Conservation (phyloP, 2,797 vertebrate genomes). For the Oreortyx pictus region DNA sequence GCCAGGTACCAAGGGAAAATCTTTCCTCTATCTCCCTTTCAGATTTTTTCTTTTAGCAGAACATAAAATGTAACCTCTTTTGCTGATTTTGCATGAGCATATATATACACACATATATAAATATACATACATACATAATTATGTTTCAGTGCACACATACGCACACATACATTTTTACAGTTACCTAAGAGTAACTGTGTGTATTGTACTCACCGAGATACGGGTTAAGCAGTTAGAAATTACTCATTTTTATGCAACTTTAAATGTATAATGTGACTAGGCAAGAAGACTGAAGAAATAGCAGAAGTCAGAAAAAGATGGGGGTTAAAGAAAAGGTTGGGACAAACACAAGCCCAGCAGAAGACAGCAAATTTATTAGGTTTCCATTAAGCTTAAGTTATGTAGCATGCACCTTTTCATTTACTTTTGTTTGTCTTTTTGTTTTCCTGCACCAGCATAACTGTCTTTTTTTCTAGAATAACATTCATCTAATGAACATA, state of each 20-base stretch:
- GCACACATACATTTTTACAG: neutral
- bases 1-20: neutral
- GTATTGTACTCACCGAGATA: neutral
- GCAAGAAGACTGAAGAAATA: neutral
- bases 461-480: neutral
- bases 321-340: neutral
- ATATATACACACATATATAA: neutral
- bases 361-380: neutral
- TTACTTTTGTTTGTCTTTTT: neutral
- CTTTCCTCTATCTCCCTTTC: neutral
- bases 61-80: neutral
- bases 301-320: neutral
- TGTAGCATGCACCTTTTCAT: neutral
- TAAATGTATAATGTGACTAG: neutral
- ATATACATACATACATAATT: neutral
- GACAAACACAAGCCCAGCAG: neutral
- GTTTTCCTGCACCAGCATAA: neutral
- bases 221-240: neutral
- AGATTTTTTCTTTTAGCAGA: neutral
- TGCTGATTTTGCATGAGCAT: neutral
- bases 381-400: neutral
- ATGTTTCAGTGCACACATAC: neutral
- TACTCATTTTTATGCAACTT: neutral
- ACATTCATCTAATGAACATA: neutral
- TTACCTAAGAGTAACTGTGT: neutral